A percentile compares a stretch with the other conserved stretches of the same genome.
phyloP scores from a whole-genome alignment of 1,140 invertebrate species.

The Carposina sasakii region DNA sequence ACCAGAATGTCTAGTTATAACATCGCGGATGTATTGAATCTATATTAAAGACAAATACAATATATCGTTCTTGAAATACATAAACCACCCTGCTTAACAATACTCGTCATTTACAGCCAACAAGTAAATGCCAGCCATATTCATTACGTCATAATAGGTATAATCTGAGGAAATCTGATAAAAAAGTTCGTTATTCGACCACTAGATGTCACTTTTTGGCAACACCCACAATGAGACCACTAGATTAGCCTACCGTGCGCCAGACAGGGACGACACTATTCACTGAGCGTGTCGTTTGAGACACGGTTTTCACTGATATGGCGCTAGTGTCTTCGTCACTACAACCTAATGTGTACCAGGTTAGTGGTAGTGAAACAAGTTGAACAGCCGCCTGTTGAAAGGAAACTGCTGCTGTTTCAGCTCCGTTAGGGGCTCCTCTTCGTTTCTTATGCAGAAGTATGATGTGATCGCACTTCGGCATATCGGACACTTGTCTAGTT shows the following conservation, averaged over 20 bases:
- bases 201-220: background rate
- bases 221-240: background rate
- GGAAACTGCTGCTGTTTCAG: constrained; percentile 46
- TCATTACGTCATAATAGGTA: background rate
- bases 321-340: background rate
- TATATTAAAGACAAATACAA: no score
- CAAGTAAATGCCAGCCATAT: no score
- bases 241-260: no score
- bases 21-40: no score
- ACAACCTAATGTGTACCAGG: background rate
- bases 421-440: constrained; percentile 81
- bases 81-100: no score
- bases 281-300: background rate
- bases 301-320: background rate
- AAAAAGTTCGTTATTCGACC: background rate
- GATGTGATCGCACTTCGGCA: constrained; percentile 85
- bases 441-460: constrained; percentile 85
- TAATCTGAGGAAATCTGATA: background rate
- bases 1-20: no score
- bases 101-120: no score
- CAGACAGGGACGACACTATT: background rate
- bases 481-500: constrained; percentile 86
- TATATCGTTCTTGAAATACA: no score
- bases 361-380: constrained; percentile 60
- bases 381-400: constrained; percentile 46